Base-by-base conservation (phyloP, 2,113 vertebrate species). In the Nyctibius bracteatus region DNA sequence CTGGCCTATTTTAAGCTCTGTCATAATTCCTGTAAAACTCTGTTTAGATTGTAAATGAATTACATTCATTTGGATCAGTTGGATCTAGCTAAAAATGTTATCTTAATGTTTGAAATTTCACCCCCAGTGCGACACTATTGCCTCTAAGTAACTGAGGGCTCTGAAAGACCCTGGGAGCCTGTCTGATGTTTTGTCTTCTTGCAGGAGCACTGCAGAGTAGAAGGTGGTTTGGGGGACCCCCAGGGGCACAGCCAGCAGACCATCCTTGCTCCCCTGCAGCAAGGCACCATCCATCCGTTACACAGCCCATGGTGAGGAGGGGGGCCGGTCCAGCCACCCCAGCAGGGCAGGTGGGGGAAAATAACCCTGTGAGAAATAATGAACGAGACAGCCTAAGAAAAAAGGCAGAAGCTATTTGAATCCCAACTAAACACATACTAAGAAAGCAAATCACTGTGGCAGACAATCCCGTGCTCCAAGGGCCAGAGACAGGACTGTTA, bases 121-220 rank as follows among this genome's bases (percentile, higher is more conserved):
- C 1, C 5, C 21, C 35, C 55, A 21, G 67, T 28, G 54, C 63
- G 59, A 28, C 21, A n/a, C 27, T 41, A 49, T 5, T 70, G n/a
- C 10, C 30, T 0, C 0, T 15, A 57, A 39, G 35, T 15, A 54
- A 67, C 31, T 0, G 3, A 70, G 43, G 25, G 20, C 37, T 55
- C 28, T 28, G 81, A 25, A 35, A n/a, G 51, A 79, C 31, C 24
- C 37, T 30, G 31, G 46, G 11, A 37, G 55, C 16, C 27, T 35
- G 31, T 17, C 4, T 19, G 43, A 33, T 5, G 3, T 41, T 75
- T 33, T 73, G 14, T 14, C 13, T 39, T 68, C 37, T 58, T 70
- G 55, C 10, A 81, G 63, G 44, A 82, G 57, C 18, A 47, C 31
- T 58, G 51, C 31, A 65, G 66, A 27, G 28, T 7, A 81, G 30